Conservation (phyloP, 2,888 invertebrate genomes). For the Pristionchus mayeri region DNA sequence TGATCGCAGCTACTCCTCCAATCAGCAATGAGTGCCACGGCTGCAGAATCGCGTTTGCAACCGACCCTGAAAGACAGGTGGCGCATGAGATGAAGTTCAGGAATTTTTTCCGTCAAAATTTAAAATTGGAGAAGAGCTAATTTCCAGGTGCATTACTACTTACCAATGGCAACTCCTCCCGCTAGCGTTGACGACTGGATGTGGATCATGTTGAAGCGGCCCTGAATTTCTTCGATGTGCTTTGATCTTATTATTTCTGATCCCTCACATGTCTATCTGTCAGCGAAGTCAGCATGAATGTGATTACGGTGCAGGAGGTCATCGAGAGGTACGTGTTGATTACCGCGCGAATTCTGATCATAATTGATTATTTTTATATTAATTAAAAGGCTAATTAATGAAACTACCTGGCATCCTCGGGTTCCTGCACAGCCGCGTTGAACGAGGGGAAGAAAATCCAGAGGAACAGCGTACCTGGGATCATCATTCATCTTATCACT, state of each 20-base stretch:
- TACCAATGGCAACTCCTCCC: slow-evolving; percentile 77
- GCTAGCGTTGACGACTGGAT: slow-evolving; percentile 79
- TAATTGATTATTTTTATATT: not conserved
- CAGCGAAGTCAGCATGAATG: slow-evolving; percentile 88
- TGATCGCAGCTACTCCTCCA: slow-evolving; percentile 71
- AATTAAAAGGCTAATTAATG: not conserved
- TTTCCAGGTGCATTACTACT: not conserved
- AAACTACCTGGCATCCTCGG: slow-evolving; percentile 78
- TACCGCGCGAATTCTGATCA: slow-evolving; percentile 82
- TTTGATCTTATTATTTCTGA: not conserved
- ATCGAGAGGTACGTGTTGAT: slow-evolving; percentile 94
- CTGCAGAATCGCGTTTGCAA: slow-evolving; percentile 78
- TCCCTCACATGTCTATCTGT: slow-evolving; percentile 78
- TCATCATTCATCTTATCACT: not conserved
- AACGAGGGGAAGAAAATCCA: slow-evolving; percentile 99
- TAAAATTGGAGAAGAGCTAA: not conserved
- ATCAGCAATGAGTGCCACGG: slow-evolving; percentile 75
- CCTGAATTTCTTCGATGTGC: slow-evolving; percentile 52
- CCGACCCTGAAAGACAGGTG: slow-evolving; percentile 62
- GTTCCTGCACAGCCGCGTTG: slow-evolving; percentile 83
- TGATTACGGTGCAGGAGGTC: slow-evolving; percentile 84
- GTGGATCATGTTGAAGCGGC: slow-evolving; percentile 77
- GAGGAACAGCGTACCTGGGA: slow-evolving; percentile 89
- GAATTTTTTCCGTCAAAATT: slow-evolving; percentile 76
- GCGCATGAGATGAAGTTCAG: slow-evolving; percentile 85